These are phyloP conservation scores for Chrysolina americana DNA, from an alignment of 2,888 invertebrate genomes.

Conservation along the genomic window DNA sequence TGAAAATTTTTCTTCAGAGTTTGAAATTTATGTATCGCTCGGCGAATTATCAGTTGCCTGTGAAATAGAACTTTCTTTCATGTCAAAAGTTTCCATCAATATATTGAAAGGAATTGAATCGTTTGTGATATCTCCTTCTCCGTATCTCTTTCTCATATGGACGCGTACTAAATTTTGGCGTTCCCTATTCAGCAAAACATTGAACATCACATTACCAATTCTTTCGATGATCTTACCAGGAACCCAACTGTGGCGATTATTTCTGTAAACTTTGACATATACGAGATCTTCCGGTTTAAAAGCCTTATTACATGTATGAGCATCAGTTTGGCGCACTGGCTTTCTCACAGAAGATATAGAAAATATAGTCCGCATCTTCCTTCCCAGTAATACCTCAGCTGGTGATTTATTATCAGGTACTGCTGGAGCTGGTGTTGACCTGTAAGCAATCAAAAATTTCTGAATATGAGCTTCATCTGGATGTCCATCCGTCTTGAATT, in stretches of 20 bases:
- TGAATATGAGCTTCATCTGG: neutral
- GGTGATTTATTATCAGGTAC: conserved; percentile 7
- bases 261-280: neutral
- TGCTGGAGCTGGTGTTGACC: conserved; percentile 10
- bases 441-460: neutral
- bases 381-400: conserved; percentile 13
- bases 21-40: neutral
- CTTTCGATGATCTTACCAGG: conserved; percentile 14
- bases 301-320: neutral
- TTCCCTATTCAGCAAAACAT: neutral
- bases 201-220: conserved; percentile 12
- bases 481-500: neutral
- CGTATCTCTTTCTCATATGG: conserved; percentile 13
- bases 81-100: conserved; percentile 3
- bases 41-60: too few species aligned
- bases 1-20: neutral
- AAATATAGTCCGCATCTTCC: conserved; percentile 9
- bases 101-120: neutral
- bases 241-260: conserved; percentile 4
- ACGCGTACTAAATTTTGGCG: neutral
- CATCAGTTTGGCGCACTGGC: neutral
- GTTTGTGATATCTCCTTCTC: conserved; percentile 1
- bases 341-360: neutral
- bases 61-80: neutral
- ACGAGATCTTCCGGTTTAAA: conserved; percentile 4